Percentiles rank a stretch among this genome's conserved stretches.
Conservation (phyloP, 92 coral and sea anemone species). For the Bergia sp. region DNA sequence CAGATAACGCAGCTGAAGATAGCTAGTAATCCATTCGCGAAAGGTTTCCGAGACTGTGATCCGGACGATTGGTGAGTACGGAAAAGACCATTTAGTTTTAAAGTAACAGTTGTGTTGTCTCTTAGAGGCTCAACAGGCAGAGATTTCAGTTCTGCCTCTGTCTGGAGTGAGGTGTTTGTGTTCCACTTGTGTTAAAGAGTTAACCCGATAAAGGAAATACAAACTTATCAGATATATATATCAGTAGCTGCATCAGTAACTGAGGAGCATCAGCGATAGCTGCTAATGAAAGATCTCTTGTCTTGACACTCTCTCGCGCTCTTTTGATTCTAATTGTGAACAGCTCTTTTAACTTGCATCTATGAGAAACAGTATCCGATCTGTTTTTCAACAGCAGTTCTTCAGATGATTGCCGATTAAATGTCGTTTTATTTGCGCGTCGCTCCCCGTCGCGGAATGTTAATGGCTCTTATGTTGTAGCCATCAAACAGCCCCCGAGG, state of each 20-base stretch:
- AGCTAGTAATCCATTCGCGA: conserved; percentile 99
- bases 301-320: background rate
- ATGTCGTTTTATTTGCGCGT: conserved; percentile 17
- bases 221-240: background rate
- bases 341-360: background rate
- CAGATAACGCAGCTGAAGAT: conserved; percentile 99
- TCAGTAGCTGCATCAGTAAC: background rate
- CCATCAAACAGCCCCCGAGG: background rate
- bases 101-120: background rate
- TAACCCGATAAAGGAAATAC: background rate
- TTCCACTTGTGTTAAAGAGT: background rate
- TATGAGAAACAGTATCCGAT: background rate
- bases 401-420: conserved; percentile 25
- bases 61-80: conserved; percentile 96
- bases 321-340: background rate
- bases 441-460: conserved; percentile 49
- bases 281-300: background rate
- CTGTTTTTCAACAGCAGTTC: conserved; percentile 15
- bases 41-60: conserved; percentile 98
- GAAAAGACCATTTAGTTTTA: background rate
- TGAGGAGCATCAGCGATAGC: background rate
- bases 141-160: background rate
- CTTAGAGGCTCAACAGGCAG: background rate
- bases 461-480: conserved; percentile 16
- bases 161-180: background rate